A percentile compares a stretch with the other conserved stretches of the same genome.
phyloP scores from a whole-genome alignment of 2,888 invertebrate species.

The Eilema depressum region DNA sequence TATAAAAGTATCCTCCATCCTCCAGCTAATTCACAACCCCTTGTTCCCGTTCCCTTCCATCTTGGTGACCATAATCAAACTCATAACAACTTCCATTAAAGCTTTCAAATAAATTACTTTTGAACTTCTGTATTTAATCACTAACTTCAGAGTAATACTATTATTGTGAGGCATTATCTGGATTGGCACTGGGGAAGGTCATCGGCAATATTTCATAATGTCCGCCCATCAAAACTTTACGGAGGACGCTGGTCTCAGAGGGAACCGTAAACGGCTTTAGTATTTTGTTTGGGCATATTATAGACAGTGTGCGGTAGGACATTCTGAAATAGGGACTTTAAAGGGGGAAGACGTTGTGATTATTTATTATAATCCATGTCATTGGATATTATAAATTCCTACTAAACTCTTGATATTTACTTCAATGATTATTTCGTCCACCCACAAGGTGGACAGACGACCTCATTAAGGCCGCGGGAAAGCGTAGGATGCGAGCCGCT shows the following conservation, averaged over 20 bases:
- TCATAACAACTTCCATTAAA: slow-evolving; percentile 28
- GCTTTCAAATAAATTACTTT: slow-evolving; percentile 50
- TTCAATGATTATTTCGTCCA: no score
- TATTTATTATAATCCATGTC: neutral
- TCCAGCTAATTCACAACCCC: slow-evolving; percentile 11
- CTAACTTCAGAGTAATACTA: slow-evolving; percentile 45
- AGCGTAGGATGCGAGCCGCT: no score
- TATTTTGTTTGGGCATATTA: slow-evolving; percentile 59
- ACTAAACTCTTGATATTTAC: no score
- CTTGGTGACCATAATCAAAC: slow-evolving; percentile 30
- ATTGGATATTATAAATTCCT: neutral
- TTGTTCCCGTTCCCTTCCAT: slow-evolving; percentile 8
- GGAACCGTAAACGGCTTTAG: slow-evolving; percentile 72
- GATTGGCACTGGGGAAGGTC: slow-evolving; percentile 49
- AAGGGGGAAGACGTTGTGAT: neutral
- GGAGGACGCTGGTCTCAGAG: slow-evolving; percentile 59
- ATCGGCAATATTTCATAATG: slow-evolving; percentile 62
- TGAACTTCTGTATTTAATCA: slow-evolving; percentile 51
- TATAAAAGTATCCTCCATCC: slow-evolving; percentile 7
- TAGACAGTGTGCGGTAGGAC: slow-evolving; percentile 29
- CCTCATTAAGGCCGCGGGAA: no score
- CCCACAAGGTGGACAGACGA: no score
- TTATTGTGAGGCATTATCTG: slow-evolving; percentile 56
- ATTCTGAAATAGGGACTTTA: slow-evolving; percentile 11
- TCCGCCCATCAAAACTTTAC: slow-evolving; percentile 73